Evolutionary conservation across 35 echinoderm and acorn worm species (phyloP), one percentile per base, ranked within the genome.

Genomic region (Lytechinus pictus): DNA sequence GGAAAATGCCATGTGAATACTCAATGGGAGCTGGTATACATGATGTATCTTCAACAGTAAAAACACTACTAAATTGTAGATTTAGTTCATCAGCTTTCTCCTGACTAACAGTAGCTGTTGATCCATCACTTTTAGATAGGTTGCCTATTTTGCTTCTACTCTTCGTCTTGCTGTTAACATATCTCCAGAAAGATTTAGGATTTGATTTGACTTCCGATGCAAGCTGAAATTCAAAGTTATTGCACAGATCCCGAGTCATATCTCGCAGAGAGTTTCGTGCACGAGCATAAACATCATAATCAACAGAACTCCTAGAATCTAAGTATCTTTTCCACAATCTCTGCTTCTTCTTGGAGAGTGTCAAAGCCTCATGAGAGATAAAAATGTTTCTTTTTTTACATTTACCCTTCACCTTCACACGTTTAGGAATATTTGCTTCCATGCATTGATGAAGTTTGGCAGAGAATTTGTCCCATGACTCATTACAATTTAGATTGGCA

Each of bases 171-270:
- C 90, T 92, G n/a, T 92, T 92, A 10, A 92, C 3, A 92, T 92
- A 92, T 92, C 53, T 92, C 90, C 90, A 92, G 4, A 92, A 92
- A 92, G 90, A 92, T 33, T 92, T 92, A 0, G 90, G 90, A 92
- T 92, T 92, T 0, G 90, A 51, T 52, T 92, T 92, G 11, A 92
- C 90, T 92, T 92, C 90, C 8, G 90, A 9, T 54, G 90, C 90
- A 52, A 92, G 9, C 28, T 24, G 12, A 10, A 53, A 4, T 92
- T 92, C 90, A 92, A 92, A 92, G 24, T 92, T 24, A 92, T 92
- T 92, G 90, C 86, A 92, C 90, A 92, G 90, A 92, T 33, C 90
- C 90, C 8, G 90, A 54, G 90, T 92, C 90, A 92, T 53, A 54
- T 51, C 51, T 54, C 90, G 90, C 8, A 92, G 24, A 52, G 90